Conservation (phyloP, 2,113 vertebrate genomes). For the Lamprologus lemairii region DNA sequence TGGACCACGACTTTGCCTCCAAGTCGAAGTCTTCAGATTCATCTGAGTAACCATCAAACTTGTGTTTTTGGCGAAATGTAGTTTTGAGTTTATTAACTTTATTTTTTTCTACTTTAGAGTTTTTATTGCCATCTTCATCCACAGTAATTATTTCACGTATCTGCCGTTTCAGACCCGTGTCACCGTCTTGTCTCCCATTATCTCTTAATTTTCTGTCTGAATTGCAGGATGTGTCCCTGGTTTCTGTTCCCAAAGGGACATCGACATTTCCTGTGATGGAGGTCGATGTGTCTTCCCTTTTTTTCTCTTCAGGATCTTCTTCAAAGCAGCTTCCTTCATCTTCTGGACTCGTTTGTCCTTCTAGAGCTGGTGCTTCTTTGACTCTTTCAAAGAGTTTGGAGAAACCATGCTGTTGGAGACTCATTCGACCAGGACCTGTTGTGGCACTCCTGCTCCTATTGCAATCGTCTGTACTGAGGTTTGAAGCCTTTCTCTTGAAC, state of each 20-base stretch:
- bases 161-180: conserved; percentile 2
- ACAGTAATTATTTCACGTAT: background rate
- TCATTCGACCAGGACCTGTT: conserved; percentile 55
- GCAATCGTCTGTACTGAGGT: conserved; percentile 5
- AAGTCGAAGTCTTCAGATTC: conserved; percentile 83
- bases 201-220: conserved; percentile 45
- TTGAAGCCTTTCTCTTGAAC: conserved; percentile 32
- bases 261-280: background rate
- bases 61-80: background rate
- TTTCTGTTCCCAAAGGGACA: background rate
- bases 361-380: background rate
- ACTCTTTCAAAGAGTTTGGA: conserved; percentile 74
- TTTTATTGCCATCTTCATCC: conserved; percentile 1
- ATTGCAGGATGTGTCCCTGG: conserved; percentile 31
- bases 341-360: background rate
- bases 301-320: background rate
- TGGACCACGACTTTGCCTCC: background rate
- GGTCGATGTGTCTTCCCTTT: background rate
- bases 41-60: conserved; percentile 59
- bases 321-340: conserved; percentile 17
- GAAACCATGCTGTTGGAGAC: conserved; percentile 79
- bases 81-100: background rate
- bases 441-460: conserved; percentile 3
- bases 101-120: conserved; percentile 8
- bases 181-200: background rate